Evolutionary conservation across 2,113 vertebrate species (phyloP), one percentile per base, ranked within the genome.

Genomic region (Maccullochella peelii): DNA sequence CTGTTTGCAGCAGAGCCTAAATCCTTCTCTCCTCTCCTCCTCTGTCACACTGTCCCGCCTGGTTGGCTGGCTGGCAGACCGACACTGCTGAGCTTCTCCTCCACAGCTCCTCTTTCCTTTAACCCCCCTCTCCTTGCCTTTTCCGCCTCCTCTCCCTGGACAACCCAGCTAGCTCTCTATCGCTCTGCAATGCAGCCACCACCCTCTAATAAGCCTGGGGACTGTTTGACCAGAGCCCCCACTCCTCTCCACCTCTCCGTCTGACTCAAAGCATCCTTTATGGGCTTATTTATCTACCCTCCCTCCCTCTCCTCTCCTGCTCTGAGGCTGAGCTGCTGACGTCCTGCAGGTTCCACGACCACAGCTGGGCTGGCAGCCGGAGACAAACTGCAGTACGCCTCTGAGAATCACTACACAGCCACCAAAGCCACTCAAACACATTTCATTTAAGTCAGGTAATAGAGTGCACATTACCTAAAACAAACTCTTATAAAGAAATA

Each of bases 181-280:
- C 87, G 86, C 89, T 90, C 93, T 86, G 90, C 94, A 94, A 85
- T 89, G 93, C 75, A 84, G 89, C 86, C 93, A 86, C 72, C 91
- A 88, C 69, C 84, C 78, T 59, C 30, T 90, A 78, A 92, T 79
- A 92, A 88, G 82, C 38, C 87, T 33, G 90, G 52, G 88, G 91
- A 83, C 92, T 92, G 90, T 95, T 92, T 86, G 73, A 85, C 38
- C 36, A 57, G 90, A 87, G 69, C 92, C 85, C 91, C 90, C 90
- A 71, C 92, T 85, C 80, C 67, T 84, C 79, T 86, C 80, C 89
- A 86, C 85, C 85, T 83, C 79, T 80, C 79, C 1, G 63, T 62
- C 81, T 73, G 73, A 80, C 86, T 96, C 92, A 96, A 95, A 94
- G 94, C 94, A 93, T 93, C 94, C 94, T 94, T 95, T 94, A 95